Evolutionary conservation across 1,140 invertebrate species (phyloP), one percentile per base, ranked within the genome.

Genomic region (Cydia amplana): DNA sequence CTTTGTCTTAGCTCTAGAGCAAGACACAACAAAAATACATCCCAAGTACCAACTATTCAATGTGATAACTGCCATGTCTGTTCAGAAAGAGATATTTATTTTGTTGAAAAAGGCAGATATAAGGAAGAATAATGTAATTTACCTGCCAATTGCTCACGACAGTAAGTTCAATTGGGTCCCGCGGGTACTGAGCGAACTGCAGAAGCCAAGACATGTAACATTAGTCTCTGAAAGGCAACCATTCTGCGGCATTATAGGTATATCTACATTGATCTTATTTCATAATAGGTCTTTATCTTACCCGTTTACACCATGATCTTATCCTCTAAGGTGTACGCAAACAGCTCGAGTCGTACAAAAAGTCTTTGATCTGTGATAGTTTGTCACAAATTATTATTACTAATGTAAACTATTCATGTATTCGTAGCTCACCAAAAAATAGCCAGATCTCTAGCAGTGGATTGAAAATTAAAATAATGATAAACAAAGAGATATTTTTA

Each of bases 201-300:
- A 77, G 18, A 80, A 75, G 40, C 63, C 73, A 18, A 74, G 75
- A 73, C 60, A 43, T 28, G 76, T 84, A 23, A 46, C 80, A 14
- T 75, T 83, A 25, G 74, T 83, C 1, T 83, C 79, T 10, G 80
- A 83, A 67, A 79, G 64, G 51, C 80, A 82, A 75, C 76, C 75
- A 28, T 77, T 77, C 51, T 79, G 79, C 64, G 80, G 79, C 18
- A 23, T 80, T 16, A 73, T 79, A 55, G 80, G 79, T 81, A 76
- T 14, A 40, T 40, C 32, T 32, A 32, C 63, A 20, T 74, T 7
- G 43, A 5, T 46, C 65, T 74, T 60, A 49, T 49, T 2, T 4
- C 2, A 16, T 5, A 55, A 55, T 51, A 14, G 43, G 43, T 46
- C 43, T 32, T 32, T 32, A 46, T 3, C 10, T 46, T 46, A 46